A percentile compares a stretch with the other conserved stretches of the same genome.
Conservation (phyloP, 2,113 vertebrate species). For the Melanocharis versteri region DNA sequence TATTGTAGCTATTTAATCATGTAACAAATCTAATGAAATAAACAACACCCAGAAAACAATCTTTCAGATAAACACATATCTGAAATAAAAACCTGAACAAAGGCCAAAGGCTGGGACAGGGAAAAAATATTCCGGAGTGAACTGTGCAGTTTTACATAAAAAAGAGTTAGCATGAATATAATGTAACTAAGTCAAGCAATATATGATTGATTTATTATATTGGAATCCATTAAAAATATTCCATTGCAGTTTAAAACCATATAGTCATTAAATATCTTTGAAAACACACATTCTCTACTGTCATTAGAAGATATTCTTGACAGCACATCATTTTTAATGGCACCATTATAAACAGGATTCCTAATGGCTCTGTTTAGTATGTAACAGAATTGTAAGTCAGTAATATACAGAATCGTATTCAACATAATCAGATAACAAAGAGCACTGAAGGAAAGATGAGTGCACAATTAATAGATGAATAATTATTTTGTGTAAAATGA, state of each 20-base stretch:
- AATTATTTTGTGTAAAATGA: slow-evolving; percentile 40
- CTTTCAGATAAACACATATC: background rate
- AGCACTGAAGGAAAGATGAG: background rate
- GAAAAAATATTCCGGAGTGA: background rate
- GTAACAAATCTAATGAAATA: background rate
- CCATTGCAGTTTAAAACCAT: slow-evolving; percentile 56
- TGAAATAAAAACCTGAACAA: background rate
- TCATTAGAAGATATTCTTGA: slow-evolving; percentile 67
- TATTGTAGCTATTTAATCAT: background rate
- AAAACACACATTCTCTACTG: slow-evolving; percentile 56
- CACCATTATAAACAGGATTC: slow-evolving; percentile 64
- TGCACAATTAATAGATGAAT: slow-evolving; percentile 56
- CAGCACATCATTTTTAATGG: slow-evolving; percentile 74
- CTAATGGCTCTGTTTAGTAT: slow-evolving; percentile 54
- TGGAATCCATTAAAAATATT: slow-evolving; percentile 68
- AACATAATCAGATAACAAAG: slow-evolving; percentile 31
- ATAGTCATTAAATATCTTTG: slow-evolving; percentile 70
- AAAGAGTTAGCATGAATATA: slow-evolving; percentile 36
- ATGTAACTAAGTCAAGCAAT: slow-evolving; percentile 29
- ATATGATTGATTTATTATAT: slow-evolving; percentile 68
- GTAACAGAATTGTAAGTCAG: slow-evolving; percentile 31
- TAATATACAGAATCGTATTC: background rate
- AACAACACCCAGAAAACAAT: background rate
- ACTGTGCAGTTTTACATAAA: background rate
- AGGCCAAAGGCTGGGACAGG: background rate